phyloP scores from a whole-genome alignment of 2,113 vertebrate species.

The Geococcyx californianus region DNA sequence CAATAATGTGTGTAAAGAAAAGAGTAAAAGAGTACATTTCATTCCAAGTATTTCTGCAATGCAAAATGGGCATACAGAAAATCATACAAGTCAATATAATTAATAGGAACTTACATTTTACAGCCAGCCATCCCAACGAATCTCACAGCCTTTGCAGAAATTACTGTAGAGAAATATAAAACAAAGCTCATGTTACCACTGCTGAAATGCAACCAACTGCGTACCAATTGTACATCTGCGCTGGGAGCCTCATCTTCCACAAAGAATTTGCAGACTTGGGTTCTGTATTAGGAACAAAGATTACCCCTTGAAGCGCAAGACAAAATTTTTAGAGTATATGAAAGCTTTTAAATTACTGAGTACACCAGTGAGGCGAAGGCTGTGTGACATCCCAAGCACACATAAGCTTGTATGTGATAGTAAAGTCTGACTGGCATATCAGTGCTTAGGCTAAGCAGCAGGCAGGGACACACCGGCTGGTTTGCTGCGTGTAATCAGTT shows the following conservation, averaged over 20 bases:
- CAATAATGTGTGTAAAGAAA: background rate
- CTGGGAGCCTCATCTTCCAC: background rate
- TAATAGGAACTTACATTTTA: background rate
- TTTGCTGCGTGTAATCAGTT: slow-evolving; percentile 24
- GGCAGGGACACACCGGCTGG: background rate
- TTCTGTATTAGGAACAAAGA: background rate
- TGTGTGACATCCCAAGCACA: background rate
- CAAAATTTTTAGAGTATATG: background rate
- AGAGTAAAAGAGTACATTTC: background rate
- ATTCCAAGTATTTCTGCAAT: background rate
- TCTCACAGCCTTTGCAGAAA: background rate
- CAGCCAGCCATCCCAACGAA: background rate
- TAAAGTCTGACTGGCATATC: background rate
- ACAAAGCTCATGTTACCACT: background rate
- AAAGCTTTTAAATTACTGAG: background rate
- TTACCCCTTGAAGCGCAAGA: background rate
- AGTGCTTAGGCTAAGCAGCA: background rate
- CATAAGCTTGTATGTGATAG: background rate
- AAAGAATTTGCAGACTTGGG: background rate
- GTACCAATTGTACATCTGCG: background rate
- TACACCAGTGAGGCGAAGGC: background rate
- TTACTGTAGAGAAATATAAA: background rate
- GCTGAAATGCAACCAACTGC: background rate
- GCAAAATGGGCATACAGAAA: background rate
- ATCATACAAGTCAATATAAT: background rate